Base-by-base conservation (phyloP, 1,140 invertebrate species). In the Danaus melanippus region DNA sequence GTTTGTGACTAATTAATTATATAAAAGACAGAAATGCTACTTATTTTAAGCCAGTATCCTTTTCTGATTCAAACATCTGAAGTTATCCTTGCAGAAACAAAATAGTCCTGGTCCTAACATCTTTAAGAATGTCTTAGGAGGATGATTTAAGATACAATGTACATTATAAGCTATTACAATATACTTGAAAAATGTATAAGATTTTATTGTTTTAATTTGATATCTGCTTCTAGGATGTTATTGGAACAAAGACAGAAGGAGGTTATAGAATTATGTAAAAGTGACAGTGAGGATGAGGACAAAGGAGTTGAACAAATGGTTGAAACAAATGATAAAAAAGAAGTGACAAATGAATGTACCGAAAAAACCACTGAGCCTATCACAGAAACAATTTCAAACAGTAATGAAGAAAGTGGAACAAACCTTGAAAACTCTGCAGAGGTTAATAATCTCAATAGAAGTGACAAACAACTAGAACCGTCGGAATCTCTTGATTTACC, bases 261-360 rank as follows among this genome's bases (percentile, higher is more conserved):
- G 77, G 87, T 90, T 47, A 86, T 90, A 66, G 83, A 89, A 62
- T 82, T 91, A 62, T 91, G 89, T 64, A 90, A 90, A 72, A 90
- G 89, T 74, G 90, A 91, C 9, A 64, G 68, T 49, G 79, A 84
- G 39, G 76, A 76, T 77, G 89, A 90, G 58, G 71, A 77, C 42
- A 76, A 80, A 56, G 58, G 68, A 71, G 44, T 44, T 58, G 21
- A 39, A 50, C 15, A 58, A 53, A 32, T 32, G 21, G 21, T 4
- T 49, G 44, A 54, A 60, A 53, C 59, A 42, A 9, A 39, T 53
- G 32, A 59, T 7, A 57, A 52, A 45, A 10, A 59, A 42, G 53
- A 43, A 39, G 46, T 59, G 46, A 15, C 42, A 46, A 11, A 50
- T 40, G 43, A 58, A 21, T 42, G 39, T 50, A 46, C 48, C 21